Base-by-base conservation (phyloP, 2,797 vertebrate genomes). In the Lithobates pipiens region DNA sequence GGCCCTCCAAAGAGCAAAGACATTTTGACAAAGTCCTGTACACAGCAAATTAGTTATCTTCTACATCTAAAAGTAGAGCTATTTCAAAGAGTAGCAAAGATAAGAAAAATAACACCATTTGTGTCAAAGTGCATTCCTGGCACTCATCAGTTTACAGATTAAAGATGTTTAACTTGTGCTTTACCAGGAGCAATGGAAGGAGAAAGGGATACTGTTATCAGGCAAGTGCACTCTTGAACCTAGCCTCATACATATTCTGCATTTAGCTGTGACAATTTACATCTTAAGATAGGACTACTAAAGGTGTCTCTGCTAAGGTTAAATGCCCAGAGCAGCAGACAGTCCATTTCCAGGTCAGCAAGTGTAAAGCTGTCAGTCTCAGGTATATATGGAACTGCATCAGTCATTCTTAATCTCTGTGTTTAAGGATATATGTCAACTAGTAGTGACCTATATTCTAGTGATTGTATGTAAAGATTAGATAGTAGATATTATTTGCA, bases 181-280 rank as follows among this genome's bases (percentile, higher is more conserved):
- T 70, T 72, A 72, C 25, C 85, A 81, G 74, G 23, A 76, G 77
- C 77, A 69, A 46, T 57, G 73, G 70, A 82, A 83, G 71, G 85
- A 83, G 76, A 87, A 83, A 87, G 81, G 70, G 65, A 46, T 73
- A 57, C 44, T 77, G 71, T 80, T 86, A 78, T 86, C 57, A 77
- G 78, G 76, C 57, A 78, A 83, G 71, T 87, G 85, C 85, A 87
- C 85, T 87, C 76, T 83, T 87, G 85, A 87, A 87, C 85, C 80
- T 87, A 87, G 71, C 15, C 76, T 80, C 50, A 86, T 86, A 82
- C 79, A 81, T 82, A 73, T 82, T 67, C 71, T 76, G 72, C 80
- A 85, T 80, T 71, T 71, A 42, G 67, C 46, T 72, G 61, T 69
- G 81, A 69, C 61, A 46, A 79, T 78, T 79, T 83, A 78, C 67